phyloP scores from a whole-genome alignment of 2,797 vertebrate genomes.

The Taenioides sp. region DNA sequence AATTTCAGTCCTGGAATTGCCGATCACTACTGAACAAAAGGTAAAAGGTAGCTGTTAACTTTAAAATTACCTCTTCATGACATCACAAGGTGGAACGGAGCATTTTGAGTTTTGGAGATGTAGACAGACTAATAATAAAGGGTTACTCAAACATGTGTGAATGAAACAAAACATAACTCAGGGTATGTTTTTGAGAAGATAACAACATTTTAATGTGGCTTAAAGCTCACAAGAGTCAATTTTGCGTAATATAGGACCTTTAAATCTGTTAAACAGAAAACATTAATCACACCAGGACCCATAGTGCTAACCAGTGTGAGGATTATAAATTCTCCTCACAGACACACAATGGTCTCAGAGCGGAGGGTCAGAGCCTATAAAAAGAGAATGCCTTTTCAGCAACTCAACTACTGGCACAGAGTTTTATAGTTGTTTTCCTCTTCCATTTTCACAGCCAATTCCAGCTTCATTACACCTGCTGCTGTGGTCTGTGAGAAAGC shows the following conservation, averaged over 20 bases:
- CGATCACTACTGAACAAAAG: no score
- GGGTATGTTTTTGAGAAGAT: no score
- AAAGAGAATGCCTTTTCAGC: conserved; percentile 65
- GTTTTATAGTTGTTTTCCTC: conserved; percentile 64
- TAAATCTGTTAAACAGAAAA: conserved; percentile 29
- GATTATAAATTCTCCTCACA: conserved; percentile 51
- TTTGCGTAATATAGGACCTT: not conserved
- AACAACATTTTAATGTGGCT: no score
- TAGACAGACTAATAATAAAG: no score
- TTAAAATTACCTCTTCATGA: no score
- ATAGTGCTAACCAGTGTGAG: conserved; percentile 37
- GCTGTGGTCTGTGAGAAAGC: conserved; percentile 32
- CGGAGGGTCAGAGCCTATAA: conserved; percentile 58
- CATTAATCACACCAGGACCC: conserved; percentile 47
- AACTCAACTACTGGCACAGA: conserved; percentile 59
- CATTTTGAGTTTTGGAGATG: no score
- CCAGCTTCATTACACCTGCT: conserved; percentile 46
- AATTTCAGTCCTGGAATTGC: no score
- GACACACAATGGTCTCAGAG: conserved; percentile 58
- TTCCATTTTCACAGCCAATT: conserved; percentile 61
- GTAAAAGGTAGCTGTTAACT: no score
- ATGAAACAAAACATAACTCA: no score
- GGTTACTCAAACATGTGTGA: no score
- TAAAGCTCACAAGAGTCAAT: no score
- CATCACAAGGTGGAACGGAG: no score